These are phyloP conservation scores for Syngnathus floridae DNA, from an alignment of 2,113 vertebrate species.

Conservation along the genomic window DNA sequence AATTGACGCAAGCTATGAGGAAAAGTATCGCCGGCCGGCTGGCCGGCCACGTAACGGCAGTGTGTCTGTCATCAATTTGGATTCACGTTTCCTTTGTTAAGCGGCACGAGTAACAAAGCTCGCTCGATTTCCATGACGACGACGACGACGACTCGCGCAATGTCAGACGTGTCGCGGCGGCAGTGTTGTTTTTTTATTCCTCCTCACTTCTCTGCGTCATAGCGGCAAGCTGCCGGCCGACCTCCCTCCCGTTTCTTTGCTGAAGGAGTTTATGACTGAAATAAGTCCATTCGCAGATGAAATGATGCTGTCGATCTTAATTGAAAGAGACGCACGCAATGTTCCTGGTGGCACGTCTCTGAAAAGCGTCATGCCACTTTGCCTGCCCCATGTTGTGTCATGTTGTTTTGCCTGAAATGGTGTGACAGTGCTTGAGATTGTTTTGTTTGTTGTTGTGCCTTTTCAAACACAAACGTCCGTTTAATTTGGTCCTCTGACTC, in stretches of 20 bases:
- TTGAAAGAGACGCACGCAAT: not conserved
- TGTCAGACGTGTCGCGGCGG: not conserved
- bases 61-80: too few species aligned
- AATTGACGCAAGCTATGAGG: too few species aligned
- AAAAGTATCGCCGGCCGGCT: too few species aligned
- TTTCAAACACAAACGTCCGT: not conserved
- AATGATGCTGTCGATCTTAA: constrained; percentile 57
- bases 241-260: not conserved
- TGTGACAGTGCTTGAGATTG: not conserved
- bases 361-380: not conserved
- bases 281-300: constrained; percentile 58
- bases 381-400: not conserved
- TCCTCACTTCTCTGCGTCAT: not conserved
- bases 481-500: not conserved
- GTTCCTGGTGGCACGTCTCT: not conserved
- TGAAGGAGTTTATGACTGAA: not conserved
- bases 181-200: not conserved
- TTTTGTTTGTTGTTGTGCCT: too few species aligned
- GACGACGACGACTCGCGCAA: not conserved
- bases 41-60: too few species aligned
- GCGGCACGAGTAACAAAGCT: not conserved
- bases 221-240: not conserved
- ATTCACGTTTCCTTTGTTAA: not conserved
- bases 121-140: not conserved
- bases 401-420: not conserved